Evolutionary conservation across 2,797 vertebrate species (phyloP).

Genomic region (Phalloptychus januarius): DNA sequence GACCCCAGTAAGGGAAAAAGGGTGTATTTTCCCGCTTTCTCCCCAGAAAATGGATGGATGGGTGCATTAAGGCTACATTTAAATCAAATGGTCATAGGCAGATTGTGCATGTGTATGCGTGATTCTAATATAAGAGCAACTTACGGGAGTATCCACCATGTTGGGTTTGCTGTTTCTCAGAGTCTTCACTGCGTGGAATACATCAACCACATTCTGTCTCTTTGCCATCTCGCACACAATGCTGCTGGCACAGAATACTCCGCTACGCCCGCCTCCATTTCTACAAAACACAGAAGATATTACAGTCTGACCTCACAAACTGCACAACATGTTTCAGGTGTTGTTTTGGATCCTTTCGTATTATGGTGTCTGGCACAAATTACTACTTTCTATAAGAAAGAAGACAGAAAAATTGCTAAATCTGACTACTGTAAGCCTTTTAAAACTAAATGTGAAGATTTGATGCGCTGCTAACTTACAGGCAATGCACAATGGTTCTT

Average conservation of each 20-base stretch:
- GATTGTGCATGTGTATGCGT: background rate
- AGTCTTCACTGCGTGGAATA: slow-evolving; percentile 98
- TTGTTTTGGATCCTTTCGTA: background rate
- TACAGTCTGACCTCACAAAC: slow-evolving; percentile 4
- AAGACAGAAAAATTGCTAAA: background rate
- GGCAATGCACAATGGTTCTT: slow-evolving; percentile 94
- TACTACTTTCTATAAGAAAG: background rate
- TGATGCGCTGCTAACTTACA: slow-evolving; percentile 83
- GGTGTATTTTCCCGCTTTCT: too few species aligned
- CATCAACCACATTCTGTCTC: slow-evolving; percentile 96
- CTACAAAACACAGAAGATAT: slow-evolving; percentile 65
- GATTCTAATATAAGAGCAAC: slow-evolving; percentile 46
- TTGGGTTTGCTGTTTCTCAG: slow-evolving; percentile 98
- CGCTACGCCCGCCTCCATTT: slow-evolving; percentile 95
- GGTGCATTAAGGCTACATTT: background rate
- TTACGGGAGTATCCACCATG: slow-evolving; percentile 98
- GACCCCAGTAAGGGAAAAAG: too few species aligned
- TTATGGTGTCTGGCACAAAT: background rate
- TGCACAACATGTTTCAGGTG: slow-evolving; percentile 1
- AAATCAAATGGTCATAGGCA: background rate
- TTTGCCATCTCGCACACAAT: slow-evolving; percentile 99
- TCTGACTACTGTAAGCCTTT: background rate
- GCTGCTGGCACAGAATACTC: slow-evolving; percentile 96
- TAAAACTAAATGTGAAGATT: background rate
- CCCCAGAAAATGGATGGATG: too few species aligned